Conservation (phyloP, 2,113 vertebrate genomes). For the Australoheros scitulus region DNA sequence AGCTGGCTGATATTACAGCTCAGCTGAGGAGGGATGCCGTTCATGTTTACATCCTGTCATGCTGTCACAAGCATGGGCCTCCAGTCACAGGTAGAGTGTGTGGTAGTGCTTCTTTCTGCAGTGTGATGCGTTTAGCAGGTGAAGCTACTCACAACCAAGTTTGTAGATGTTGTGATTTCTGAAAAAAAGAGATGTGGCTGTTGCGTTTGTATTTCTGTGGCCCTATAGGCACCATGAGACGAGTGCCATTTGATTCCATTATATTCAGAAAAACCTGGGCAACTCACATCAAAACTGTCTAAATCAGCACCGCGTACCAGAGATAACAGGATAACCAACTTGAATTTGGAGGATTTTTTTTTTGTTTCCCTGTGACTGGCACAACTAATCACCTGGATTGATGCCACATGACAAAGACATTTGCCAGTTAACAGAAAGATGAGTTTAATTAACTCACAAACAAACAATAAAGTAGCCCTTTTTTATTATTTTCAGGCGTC, state of each 20-base stretch:
- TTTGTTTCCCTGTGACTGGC: neutral
- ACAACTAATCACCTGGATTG: conserved; percentile 26
- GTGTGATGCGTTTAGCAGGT: neutral
- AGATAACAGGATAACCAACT: neutral
- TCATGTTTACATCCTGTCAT: neutral
- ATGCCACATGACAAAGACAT: conserved; percentile 39
- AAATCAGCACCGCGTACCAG: neutral
- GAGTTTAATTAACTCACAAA: conserved; percentile 49
- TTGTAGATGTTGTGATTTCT: neutral
- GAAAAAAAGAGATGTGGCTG: neutral
- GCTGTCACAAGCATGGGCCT: neutral
- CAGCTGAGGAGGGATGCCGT: neutral
- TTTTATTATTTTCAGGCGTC: conserved; percentile 16
- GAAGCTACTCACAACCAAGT: neutral
- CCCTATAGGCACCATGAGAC: neutral
- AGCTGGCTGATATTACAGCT: neutral
- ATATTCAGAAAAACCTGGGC: neutral
- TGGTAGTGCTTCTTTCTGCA: neutral
- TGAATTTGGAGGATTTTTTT: neutral
- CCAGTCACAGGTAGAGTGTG: neutral
- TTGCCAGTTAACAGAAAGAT: conserved; percentile 34
- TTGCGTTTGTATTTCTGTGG: neutral
- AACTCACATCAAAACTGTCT: neutral
- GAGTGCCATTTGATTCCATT: neutral
- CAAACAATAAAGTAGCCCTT: conserved; percentile 18